These are phyloP conservation scores for Prinia subflava DNA, from an alignment of 2,113 vertebrate species.

Conservation along the genomic window DNA sequence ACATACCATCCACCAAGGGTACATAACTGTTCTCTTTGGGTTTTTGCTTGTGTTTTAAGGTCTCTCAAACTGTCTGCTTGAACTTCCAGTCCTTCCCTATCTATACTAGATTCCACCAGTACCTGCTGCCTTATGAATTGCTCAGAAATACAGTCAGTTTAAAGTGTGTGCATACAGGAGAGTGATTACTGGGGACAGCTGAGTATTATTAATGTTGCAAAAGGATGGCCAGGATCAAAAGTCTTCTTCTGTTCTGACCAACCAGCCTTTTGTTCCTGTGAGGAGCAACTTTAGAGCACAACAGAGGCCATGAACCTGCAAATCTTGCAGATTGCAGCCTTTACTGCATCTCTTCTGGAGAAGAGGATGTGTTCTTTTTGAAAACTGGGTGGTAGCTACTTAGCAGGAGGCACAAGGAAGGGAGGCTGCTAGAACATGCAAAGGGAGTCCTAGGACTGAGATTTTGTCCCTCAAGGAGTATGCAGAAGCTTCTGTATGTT, in stretches of 20 bases:
- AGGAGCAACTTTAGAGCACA: not conserved
- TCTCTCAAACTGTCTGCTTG: not conserved
- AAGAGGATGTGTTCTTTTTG: not conserved
- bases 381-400: not conserved
- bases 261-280: not conserved
- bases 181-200: not conserved
- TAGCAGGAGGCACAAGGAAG: not conserved
- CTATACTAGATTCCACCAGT: not conserved
- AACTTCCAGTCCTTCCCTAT: not conserved
- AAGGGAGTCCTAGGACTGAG: not conserved
- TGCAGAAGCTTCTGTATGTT: not conserved
- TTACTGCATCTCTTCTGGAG: not conserved
- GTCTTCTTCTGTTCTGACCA: not conserved
- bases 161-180: not conserved
- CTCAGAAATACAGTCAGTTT: not conserved
- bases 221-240: not conserved
- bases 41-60: not conserved
- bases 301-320: not conserved
- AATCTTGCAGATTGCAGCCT: not conserved
- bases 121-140: not conserved
- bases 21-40: not conserved
- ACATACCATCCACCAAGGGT: not conserved
- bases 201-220: not conserved
- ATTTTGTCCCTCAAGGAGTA: not conserved
- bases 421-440: not conserved